A percentile compares a stretch with the other conserved stretches of the same genome.
Conservation (phyloP, 2,113 vertebrate genomes). For the Theropithecus gelada region DNA sequence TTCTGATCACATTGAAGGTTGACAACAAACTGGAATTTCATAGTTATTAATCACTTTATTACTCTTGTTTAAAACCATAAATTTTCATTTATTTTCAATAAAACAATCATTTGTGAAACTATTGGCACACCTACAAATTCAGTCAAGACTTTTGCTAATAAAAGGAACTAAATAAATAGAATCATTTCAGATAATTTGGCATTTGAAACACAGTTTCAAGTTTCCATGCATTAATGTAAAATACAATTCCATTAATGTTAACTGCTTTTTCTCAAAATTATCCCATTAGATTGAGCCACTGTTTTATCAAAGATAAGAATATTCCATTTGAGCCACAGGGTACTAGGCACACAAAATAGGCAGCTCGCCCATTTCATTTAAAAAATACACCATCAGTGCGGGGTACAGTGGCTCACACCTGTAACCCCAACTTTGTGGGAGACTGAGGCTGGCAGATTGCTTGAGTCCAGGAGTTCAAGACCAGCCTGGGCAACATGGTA, state of each 20-base stretch:
- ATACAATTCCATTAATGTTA: background rate
- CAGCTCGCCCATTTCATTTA: background rate
- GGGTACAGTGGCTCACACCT: too few relatives aligned
- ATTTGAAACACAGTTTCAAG: background rate
- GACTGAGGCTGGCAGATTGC: too few relatives aligned
- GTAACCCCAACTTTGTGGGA: too few relatives aligned
- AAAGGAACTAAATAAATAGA: background rate
- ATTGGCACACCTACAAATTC: conserved; percentile 55
- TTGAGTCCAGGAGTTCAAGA: too few relatives aligned
- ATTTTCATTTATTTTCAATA: background rate
- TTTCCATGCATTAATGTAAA: background rate
- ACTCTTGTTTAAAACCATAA: conserved; percentile 4
- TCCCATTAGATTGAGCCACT: background rate
- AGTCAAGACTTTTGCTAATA: conserved; percentile 44
- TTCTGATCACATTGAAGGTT: background rate
- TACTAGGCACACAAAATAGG: background rate
- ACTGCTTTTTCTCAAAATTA: background rate
- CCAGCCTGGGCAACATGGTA: too few relatives aligned
- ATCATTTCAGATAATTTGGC: background rate
- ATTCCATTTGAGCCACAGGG: background rate
- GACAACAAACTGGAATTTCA: background rate
- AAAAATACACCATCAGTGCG: background rate
- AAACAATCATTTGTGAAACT: conserved; percentile 28
- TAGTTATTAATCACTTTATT: conserved; percentile 3
- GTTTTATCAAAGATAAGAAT: background rate